These are phyloP conservation scores for Cotesia glomerata DNA, from an alignment of 1,140 invertebrate genomes.

Conservation along the genomic window DNA sequence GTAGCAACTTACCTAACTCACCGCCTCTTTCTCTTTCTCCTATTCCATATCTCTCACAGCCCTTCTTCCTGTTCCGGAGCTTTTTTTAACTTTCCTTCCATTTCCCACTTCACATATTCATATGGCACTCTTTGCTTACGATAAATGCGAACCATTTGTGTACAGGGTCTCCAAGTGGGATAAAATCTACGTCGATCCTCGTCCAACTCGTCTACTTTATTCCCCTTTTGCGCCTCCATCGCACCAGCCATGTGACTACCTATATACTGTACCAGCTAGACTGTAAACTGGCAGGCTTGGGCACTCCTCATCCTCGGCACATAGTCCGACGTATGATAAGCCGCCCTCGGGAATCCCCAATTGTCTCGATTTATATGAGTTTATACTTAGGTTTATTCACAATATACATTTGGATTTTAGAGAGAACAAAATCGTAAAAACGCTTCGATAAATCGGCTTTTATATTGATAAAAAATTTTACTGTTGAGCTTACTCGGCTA, in stretches of 20 bases:
- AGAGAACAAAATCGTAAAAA: conserved; percentile 39
- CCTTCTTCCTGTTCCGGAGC: conserved; percentile 3
- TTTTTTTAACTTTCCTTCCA: conserved; percentile 40
- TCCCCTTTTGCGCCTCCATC: conserved; percentile 2
- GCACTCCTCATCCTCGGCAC: neutral
- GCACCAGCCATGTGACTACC: neutral
- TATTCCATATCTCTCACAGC: conserved; percentile 15
- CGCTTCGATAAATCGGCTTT: conserved; percentile 30
- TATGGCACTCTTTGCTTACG: conserved; percentile 56
- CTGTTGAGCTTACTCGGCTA: conserved; percentile 48
- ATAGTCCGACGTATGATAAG: conserved; percentile 45
- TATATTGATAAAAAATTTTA: conserved; percentile 52
- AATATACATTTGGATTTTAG: neutral
- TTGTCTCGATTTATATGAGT: conserved; percentile 56
- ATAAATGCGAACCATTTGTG: conserved; percentile 58
- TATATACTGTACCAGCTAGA: neutral
- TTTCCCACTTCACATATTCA: conserved; percentile 58
- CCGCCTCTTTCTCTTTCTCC: conserved; percentile 10
- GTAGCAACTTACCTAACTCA: neutral
- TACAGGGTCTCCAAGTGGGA: conserved; percentile 46
- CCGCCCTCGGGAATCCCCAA: conserved; percentile 53
- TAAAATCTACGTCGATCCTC: conserved; percentile 28
- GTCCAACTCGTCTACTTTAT: neutral
- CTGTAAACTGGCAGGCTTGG: neutral
- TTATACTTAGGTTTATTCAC: conserved; percentile 5